Conservation (phyloP, 2,113 vertebrate species). For the Sylvietta virens region DNA sequence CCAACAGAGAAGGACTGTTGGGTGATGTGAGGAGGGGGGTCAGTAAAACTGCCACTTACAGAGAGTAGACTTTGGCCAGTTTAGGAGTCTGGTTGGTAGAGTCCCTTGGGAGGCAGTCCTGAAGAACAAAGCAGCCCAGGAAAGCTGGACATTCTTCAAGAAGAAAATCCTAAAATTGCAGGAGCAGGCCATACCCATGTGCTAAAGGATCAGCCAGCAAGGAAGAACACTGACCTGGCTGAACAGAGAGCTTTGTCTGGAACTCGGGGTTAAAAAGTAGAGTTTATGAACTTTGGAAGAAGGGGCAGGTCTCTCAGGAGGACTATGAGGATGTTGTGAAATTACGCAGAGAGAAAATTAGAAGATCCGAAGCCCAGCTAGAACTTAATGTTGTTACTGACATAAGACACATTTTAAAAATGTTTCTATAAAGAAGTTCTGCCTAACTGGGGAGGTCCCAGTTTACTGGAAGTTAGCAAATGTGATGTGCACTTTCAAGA, state of each 20-base stretch:
- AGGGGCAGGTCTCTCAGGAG: not conserved
- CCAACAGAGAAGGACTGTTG: not conserved
- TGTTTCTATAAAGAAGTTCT: not conserved
- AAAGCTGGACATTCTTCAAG: not conserved
- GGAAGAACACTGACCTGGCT: not conserved
- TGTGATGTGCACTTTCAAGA: not conserved
- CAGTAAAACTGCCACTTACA: not conserved
- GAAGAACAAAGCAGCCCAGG: not conserved
- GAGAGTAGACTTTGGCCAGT: not conserved
- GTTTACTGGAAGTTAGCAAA: not conserved
- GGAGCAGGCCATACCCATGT: not conserved
- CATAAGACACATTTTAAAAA: not conserved
- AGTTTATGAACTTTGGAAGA: not conserved
- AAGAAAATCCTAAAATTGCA: not conserved
- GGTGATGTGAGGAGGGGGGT: not conserved
- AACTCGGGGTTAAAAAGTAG: not conserved
- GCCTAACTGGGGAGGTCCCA: not conserved
- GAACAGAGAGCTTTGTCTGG: not conserved
- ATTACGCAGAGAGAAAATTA: not conserved
- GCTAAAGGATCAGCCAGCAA: not conserved
- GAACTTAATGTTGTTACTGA: not conserved
- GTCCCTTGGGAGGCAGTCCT: not conserved
- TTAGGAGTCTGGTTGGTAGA: not conserved
- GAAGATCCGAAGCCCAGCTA: not conserved
- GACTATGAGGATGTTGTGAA: not conserved